phyloP scores from a whole-genome alignment of 30 jellyfish, hydroid and myxozoan genomes.

The Hydractinia echinata region DNA sequence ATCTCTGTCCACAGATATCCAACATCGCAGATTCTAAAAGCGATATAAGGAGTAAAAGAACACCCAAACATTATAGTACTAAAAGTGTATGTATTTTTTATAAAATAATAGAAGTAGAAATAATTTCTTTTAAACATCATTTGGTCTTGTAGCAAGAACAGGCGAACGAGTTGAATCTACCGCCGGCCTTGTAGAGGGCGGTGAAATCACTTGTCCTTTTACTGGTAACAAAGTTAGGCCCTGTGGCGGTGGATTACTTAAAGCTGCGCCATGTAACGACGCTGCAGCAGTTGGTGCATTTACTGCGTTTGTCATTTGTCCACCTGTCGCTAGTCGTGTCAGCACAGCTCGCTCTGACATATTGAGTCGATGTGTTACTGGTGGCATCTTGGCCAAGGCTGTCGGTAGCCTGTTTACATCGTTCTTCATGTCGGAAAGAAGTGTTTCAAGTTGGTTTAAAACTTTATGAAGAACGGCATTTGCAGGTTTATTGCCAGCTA shows the following conservation, averaged over 20 bases:
- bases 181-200: background rate
- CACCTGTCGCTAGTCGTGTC: slow-evolving; percentile 97
- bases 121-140: background rate
- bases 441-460: slow-evolving; percentile 83
- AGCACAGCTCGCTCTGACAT: slow-evolving; percentile 95
- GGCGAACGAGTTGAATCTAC: background rate
- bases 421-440: slow-evolving; percentile 87
- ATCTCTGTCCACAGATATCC: too few relatives aligned
- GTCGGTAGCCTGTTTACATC: slow-evolving; percentile 91
- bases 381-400: slow-evolving; percentile 97
- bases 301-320: slow-evolving; percentile 50
- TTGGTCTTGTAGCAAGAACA: background rate
- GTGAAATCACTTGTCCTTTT: slow-evolving; percentile 8
- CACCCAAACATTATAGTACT: too few relatives aligned
- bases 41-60: too few relatives aligned
- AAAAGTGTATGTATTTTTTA: too few relatives aligned
- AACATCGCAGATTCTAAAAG: too few relatives aligned
- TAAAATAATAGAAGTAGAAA: too few relatives aligned
- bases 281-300: slow-evolving; percentile 7
- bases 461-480: slow-evolving; percentile 96
- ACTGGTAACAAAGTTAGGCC: slow-evolving; percentile 1
- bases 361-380: slow-evolving; percentile 84
- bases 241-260: background rate
- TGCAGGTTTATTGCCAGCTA: slow-evolving; percentile 98
- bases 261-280: background rate